Evolutionary conservation across 2,113 vertebrate species (phyloP), one percentile per base, ranked within the genome.

Genomic region (Riparia riparia): DNA sequence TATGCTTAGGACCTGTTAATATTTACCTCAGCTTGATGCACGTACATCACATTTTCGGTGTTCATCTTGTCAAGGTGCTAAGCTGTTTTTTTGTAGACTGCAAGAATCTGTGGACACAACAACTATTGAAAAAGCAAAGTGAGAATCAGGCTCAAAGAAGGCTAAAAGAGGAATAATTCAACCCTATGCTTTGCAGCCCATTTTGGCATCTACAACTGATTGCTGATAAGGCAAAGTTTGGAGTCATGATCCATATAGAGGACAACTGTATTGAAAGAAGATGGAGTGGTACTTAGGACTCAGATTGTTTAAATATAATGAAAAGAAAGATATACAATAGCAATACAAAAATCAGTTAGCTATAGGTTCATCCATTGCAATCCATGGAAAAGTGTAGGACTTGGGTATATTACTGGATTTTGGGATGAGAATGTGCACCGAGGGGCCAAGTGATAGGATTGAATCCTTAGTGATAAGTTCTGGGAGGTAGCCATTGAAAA

Each of bases 171-270:
- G n/a, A 71, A 66, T 81, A 26, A 8, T 16, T 65, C 17, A 64
- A 54, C 10, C 29, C 26, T 72, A 49, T 6, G 10, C 22, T 50
- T 64, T 25, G 39, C 20, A 29, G 29, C 18, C n/a, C 12, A 24
- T 44, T 82, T 64, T 69, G 50, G 7, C 44, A 71, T 44, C n/a
- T 41, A 32, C 26, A 71, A 25, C 26, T 18, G 56, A 39, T 54
- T 79, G 41, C 41, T 82, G 24, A 34, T 32, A 17, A 29, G 42
- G 17, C 19, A 39, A 47, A 42, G 11, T 64, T 41, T 85, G 41
- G 34, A 69, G 41, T 79, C 0, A 0, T 12, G 24, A 50, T 50
- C 17, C 17, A 47, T 28, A 20, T 7, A 50, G 60, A 79, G 12
- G 25, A 82, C 74, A 24, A 49, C 19, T 51, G 29, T 60, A 45